A percentile compares a stretch with the other conserved stretches of the same genome.
phyloP scores from a whole-genome alignment of 2,797 vertebrate species.

The Hyperoplus lanceolatus region DNA sequence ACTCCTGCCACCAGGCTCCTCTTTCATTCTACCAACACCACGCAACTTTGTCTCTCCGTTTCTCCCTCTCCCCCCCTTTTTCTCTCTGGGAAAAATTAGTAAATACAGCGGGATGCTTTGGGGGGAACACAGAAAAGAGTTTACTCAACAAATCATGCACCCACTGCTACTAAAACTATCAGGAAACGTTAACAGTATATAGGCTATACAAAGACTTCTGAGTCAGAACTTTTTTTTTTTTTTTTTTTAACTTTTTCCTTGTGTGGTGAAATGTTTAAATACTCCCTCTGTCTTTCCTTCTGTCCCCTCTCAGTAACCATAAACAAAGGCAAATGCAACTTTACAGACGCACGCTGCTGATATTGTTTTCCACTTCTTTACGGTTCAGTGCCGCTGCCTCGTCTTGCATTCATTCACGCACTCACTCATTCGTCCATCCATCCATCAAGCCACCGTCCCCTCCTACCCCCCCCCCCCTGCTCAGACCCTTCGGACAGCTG shows the following conservation, averaged over 20 bases:
- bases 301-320: slow-evolving; percentile 80
- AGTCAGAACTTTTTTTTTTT: slow-evolving; percentile 60
- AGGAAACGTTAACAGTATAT: slow-evolving; percentile 66
- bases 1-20: slow-evolving; percentile 99
- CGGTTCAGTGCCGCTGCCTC: slow-evolving; percentile 82
- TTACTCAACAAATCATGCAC: slow-evolving; percentile 61
- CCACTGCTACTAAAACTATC: slow-evolving; percentile 61
- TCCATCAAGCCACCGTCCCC: slow-evolving; percentile 6
- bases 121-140: slow-evolving; percentile 54
- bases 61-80: slow-evolving; percentile 87
- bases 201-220: slow-evolving; percentile 52
- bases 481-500: slow-evolving; percentile 75
- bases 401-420: slow-evolving; percentile 77
- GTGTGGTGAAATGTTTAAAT: slow-evolving; percentile 35
- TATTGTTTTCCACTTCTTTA: slow-evolving; percentile 90
- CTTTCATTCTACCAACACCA: slow-evolving; percentile 92
- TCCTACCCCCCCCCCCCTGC: not conserved
- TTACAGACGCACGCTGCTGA: slow-evolving; percentile 89
- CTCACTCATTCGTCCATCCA: slow-evolving; percentile 47
- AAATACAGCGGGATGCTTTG: slow-evolving; percentile 79
- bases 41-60: slow-evolving; percentile 94
- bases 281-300: slow-evolving; percentile 2
- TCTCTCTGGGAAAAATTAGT: slow-evolving; percentile 58
- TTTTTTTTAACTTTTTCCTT: slow-evolving; percentile 72
- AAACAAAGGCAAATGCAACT: slow-evolving; percentile 86